A percentile compares a stretch with the other conserved stretches of the same genome.
Evolutionary conservation across 2,113 vertebrate species (phyloP).

Genomic region (Nibea albiflora): DNA sequence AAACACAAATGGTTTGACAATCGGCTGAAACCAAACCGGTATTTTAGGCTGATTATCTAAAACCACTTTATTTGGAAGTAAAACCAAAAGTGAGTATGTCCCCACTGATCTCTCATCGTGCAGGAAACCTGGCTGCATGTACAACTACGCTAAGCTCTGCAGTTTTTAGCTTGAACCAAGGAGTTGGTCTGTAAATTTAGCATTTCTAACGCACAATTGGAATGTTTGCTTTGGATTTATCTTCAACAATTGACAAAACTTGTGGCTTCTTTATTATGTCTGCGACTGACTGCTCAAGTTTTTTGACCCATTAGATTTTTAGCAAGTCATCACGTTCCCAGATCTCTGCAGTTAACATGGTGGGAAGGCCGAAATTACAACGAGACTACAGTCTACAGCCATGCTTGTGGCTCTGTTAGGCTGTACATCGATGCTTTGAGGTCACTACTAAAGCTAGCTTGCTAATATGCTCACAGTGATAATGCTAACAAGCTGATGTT

Average conservation of each 20-base stretch:
- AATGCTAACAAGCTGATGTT: too few species aligned
- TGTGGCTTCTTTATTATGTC: not conserved
- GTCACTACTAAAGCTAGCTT: too few species aligned
- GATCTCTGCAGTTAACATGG: constrained; percentile 4
- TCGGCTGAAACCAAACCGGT: not conserved
- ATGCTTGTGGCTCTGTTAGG: too few species aligned
- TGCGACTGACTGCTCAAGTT: not conserved
- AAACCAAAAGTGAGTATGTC: not conserved
- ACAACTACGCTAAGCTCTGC: not conserved
- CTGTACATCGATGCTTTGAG: too few species aligned
- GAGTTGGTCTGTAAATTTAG: not conserved
- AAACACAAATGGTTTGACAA: not conserved
- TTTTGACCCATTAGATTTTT: not conserved
- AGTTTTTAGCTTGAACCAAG: not conserved
- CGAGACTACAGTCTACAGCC: too few species aligned
- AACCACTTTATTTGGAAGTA: not conserved
- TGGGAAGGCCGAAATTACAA: not conserved
- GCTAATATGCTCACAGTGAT: too few species aligned
- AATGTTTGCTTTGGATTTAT: not conserved
- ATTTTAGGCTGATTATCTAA: not conserved
- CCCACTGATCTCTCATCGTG: not conserved
- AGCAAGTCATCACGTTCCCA: not conserved
- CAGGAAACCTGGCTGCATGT: not conserved
- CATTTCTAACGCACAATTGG: not conserved
- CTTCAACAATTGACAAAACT: not conserved